These are phyloP conservation scores for Lymantria monacha DNA, from an alignment of 2,888 invertebrate genomes.

Conservation along the genomic window DNA sequence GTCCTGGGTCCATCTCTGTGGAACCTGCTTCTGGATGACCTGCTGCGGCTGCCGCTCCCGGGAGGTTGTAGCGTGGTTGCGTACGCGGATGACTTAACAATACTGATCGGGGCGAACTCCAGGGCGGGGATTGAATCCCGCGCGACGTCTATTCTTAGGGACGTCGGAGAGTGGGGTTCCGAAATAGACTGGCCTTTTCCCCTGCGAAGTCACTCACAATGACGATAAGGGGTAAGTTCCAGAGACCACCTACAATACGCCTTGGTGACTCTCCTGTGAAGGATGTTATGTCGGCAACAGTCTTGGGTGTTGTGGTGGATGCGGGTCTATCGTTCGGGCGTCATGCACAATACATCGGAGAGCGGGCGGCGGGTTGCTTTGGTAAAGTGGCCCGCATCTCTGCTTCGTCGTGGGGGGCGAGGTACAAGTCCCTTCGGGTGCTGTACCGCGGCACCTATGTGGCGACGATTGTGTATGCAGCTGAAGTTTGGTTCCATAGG, in stretches of 20 bases:
- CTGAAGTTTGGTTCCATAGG: conserved; percentile 5
- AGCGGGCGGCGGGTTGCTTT: conserved; percentile 22
- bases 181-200: not conserved
- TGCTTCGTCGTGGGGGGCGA: conserved; percentile 28
- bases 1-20: conserved; percentile 26
- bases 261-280: conserved; percentile 3
- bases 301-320: conserved; percentile 25
- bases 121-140: conserved; percentile 1
- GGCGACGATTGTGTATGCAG: conserved; percentile 17
- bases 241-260: conserved; percentile 1
- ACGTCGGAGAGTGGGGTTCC: not conserved
- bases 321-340: conserved; percentile 1
- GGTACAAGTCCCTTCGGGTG: not conserved
- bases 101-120: conserved; percentile 21
- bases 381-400: conserved; percentile 33
- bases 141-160: not conserved
- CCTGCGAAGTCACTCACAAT: not conserved
- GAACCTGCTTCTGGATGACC: conserved; percentile 32
- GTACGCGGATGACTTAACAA: conserved; percentile 32
- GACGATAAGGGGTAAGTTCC: not conserved
- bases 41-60: conserved; percentile 23
- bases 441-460: not conserved
- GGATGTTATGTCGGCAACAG: not conserved
- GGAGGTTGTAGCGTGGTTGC: conserved; percentile 16
- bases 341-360: conserved; percentile 20